A percentile compares a stretch with the other conserved stretches of the same genome.
phyloP scores from a whole-genome alignment of 2,113 vertebrate species.

The Syngnathoides biaculeatus region DNA sequence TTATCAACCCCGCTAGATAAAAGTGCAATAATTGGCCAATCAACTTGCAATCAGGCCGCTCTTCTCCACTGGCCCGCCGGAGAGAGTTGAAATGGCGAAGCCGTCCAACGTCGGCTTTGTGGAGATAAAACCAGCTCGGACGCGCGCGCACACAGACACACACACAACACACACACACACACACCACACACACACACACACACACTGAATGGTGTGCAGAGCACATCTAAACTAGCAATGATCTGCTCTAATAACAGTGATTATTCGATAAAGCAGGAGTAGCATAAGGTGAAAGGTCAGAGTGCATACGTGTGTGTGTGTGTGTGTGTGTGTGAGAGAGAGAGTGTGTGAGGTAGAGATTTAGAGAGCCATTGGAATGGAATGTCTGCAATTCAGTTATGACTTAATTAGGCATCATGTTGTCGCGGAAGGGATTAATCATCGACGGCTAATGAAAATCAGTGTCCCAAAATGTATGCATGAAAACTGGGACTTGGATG shows the following conservation, averaged over 20 bases:
- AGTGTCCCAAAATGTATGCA: no score
- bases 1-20: conserved; percentile 19
- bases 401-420: background rate
- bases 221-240: conserved; percentile 43
- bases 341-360: background rate
- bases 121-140: conserved; percentile 1
- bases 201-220: conserved; percentile 21
- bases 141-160: conserved; percentile 9
- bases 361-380: background rate
- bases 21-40: conserved; percentile 51
- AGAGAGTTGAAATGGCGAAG: conserved; percentile 18
- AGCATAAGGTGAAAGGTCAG: conserved; percentile 26
- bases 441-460: background rate
- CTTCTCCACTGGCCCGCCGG: conserved; percentile 31
- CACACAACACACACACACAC: background rate
- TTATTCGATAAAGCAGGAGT: conserved; percentile 31
- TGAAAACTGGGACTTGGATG: no score
- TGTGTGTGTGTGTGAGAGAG: background rate
- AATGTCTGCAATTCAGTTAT: background rate
- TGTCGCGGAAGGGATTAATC: background rate
- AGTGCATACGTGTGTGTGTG: conserved; percentile 9
- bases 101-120: conserved; percentile 25
- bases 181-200: background rate
- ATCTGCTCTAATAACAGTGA: conserved; percentile 44
- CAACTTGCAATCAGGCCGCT: conserved; percentile 49